Evolutionary conservation across 2,113 vertebrate genomes (phyloP), one percentile per base, ranked within the genome.

Genomic region (Gasterosteus nipponicus): DNA sequence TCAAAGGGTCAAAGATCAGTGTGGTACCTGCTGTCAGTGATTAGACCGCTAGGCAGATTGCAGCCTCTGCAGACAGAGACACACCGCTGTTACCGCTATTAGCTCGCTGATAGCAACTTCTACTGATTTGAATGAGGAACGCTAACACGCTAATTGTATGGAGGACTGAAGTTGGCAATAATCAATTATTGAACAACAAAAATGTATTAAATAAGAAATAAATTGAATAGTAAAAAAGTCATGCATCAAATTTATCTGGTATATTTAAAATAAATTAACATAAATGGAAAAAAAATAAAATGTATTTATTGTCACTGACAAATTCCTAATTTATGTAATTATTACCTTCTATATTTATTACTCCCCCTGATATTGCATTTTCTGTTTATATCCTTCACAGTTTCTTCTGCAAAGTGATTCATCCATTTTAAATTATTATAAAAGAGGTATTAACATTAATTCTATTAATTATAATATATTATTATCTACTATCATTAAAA

Each of bases 1-100:
- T 82, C 57, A 76, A 78, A 73, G 77, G 77, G 68, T 71, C 70
- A 79, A 72, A 82, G 83, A 69, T 89, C 76, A 84, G 12, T 29
- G 49, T 53, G 82, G 65, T 89, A 95, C 94, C 93, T 95, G 94
- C 93, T 94, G 90, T 94, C 94, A 84, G 84, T 86, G 87, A 95
- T 94, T 84, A 94, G 87, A 83, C 94, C 93, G 38, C 91, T 94
- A 87, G 93, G 93, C 54, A 93, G 88, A 80, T 89, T 90, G 64
- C 82, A 82, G 75, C 78, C 89, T 82, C 94, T 95, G 93, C 81
- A 92, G 91, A 92, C 64, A 88, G 87, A 88, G 85, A 91, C 60
- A 87, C 63, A 89, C 58, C 64, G 62, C 60, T 77, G 82, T 89
- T 77, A 89, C 66, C 47, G 81, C 70, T 59, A 78, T 82, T 84